These are phyloP conservation scores for Buceros bicornis DNA, from an alignment of 2,797 vertebrate genomes.

Conservation along the genomic window DNA sequence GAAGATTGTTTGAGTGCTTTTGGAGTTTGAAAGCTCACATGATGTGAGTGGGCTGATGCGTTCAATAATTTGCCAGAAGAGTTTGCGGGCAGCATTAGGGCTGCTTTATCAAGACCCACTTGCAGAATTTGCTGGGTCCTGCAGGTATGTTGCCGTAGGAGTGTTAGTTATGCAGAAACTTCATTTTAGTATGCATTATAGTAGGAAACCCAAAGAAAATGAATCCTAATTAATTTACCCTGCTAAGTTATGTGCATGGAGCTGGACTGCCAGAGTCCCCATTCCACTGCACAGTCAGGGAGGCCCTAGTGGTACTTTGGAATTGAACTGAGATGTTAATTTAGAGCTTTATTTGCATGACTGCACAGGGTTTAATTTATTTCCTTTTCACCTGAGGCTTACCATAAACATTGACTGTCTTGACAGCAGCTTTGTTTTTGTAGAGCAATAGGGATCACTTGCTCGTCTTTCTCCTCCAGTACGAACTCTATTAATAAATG, in stretches of 20 bases:
- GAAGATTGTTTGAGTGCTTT: not conserved
- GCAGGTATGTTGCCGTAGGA: not conserved
- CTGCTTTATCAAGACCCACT: not conserved
- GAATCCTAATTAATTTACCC: not conserved
- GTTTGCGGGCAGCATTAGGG: not conserved
- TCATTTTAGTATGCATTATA: not conserved
- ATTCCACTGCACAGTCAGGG: not conserved
- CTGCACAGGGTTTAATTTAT: not conserved
- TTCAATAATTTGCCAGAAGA: not conserved
- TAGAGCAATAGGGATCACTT: not conserved
- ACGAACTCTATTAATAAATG: not conserved
- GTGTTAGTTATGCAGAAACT: not conserved
- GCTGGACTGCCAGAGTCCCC: not conserved
- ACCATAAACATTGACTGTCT: not conserved
- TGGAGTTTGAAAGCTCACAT: not conserved
- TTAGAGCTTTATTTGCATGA: constrained; percentile 8
- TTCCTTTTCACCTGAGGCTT: not conserved
- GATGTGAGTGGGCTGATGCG: not conserved
- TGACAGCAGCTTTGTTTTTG: not conserved
- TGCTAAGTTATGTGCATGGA: not conserved
- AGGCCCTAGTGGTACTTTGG: not conserved
- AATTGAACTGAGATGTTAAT: not conserved
- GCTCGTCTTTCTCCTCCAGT: not conserved
- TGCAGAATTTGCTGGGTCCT: not conserved
- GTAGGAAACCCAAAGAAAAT: not conserved